Base-by-base conservation (phyloP, 2,797 vertebrate species). In the Rhinoraja longicauda region DNA sequence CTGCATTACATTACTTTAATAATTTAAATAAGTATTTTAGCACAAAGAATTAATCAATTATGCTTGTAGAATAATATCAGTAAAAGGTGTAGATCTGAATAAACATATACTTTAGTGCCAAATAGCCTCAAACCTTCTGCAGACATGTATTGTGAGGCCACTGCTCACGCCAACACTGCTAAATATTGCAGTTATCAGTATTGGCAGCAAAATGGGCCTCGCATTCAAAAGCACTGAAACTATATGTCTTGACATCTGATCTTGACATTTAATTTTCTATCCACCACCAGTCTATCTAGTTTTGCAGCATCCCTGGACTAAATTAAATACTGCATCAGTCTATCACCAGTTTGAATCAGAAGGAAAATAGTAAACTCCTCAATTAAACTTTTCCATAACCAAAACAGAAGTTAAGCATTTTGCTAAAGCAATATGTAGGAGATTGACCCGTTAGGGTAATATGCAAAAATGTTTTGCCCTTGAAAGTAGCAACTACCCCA, bases 361-460 rank as follows among this genome's bases (percentile, higher is more conserved):
- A 72, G 70, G 88, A 67, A 90, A 90, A 24, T 88, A 90, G 88
- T 4, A 90, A 90, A 59, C 64, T 70, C 19, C 36, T 70, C 64
- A 90, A 39, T 70, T 70, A 70, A 90, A 3, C 64, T 24, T 39
- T 39, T 70, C 64, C 64, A 9, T 72, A 21, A 73, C 86, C 24
- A 86, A 86, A 32, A n/a, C 26, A 62, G 82, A 86, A 62, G 0
- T 26, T 13, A 70, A 72, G 67, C 36, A 13, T 26, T 12, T 17
- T 5, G 0, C 36, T 72, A 72, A 64, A 91, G 88, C 36, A 73
- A 21, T 53, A 21, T 72, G 64, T 39, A 26, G 67, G 67, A 26
- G 88, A 39, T 72, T 91, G 67, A 45, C 36, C 67, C 26, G 36
- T 24, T 72, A 91, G 10, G 32, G 88, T 73, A 45, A 91, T 72